Evolutionary conservation across 2,888 invertebrate genomes (phyloP).

Genomic region (Calliphora vomitoria): DNA sequence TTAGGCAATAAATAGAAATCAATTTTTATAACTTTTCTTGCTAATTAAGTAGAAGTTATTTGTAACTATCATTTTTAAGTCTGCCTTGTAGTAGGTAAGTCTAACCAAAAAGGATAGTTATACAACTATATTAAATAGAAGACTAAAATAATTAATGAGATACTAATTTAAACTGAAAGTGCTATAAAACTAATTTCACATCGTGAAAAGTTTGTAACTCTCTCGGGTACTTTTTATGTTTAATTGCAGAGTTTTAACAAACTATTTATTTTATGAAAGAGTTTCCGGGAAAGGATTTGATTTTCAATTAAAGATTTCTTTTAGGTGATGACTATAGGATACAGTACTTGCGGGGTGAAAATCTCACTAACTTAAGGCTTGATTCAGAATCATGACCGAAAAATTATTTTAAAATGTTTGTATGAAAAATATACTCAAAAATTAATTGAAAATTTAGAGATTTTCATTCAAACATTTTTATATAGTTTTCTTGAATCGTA

Average conservation of each 20-base stretch:
- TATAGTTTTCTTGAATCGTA: too few relatives aligned
- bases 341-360: too few relatives aligned
- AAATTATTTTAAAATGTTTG: too few relatives aligned
- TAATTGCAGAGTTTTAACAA: neutral
- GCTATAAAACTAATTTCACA: neutral
- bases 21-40: constrained; percentile 41
- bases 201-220: neutral
- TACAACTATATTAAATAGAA: constrained; percentile 45
- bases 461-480: too few relatives aligned
- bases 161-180: neutral
- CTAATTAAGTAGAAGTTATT: constrained; percentile 51
- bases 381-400: too few relatives aligned
- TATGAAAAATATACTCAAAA: too few relatives aligned
- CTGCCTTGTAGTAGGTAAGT: constrained; percentile 5
- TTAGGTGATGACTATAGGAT: too few relatives aligned
- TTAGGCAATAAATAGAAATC: constrained; percentile 37
- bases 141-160: neutral
- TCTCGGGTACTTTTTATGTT: neutral
- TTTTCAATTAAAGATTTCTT: too few relatives aligned
- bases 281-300: too few relatives aligned
- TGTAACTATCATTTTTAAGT: neutral
- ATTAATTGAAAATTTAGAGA: too few relatives aligned
- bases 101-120: neutral
- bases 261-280: too few relatives aligned
- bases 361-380: too few relatives aligned